A percentile compares a stretch with the other conserved stretches of the same genome.
Evolutionary conservation across 2,888 invertebrate genomes (phyloP).

Genomic region (Macrophya annulata): DNA sequence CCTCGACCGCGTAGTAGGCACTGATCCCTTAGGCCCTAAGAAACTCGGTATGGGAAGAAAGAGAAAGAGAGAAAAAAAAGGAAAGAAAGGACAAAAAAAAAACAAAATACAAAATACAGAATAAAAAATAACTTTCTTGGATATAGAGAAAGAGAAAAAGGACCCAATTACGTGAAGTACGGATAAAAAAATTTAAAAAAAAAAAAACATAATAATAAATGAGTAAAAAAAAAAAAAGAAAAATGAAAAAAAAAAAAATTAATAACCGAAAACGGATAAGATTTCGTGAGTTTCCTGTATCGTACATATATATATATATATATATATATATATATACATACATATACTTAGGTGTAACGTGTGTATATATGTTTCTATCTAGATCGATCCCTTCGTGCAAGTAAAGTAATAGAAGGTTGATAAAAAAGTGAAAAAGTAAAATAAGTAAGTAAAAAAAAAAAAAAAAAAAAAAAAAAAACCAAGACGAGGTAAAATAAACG

Average conservation of each 20-base stretch:
- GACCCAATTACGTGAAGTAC: conserved; percentile 9
- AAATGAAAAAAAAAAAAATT: neutral
- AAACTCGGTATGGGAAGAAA: neutral
- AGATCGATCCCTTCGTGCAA: conserved; percentile 19
- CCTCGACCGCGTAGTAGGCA: conserved; percentile 29
- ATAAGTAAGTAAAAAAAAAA: neutral
- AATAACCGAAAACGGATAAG: neutral
- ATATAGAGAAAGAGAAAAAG: neutral
- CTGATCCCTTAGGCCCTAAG: conserved; percentile 36
- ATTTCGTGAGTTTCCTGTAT: conserved; percentile 26
- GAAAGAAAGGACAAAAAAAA: neutral
- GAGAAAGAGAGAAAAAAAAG: neutral
- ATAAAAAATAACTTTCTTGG: neutral
- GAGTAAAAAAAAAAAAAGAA: neutral
- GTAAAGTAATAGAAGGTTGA: conserved; percentile 7
- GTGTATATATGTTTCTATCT: neutral
- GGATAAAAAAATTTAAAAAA: neutral
- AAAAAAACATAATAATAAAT: too few relatives aligned
- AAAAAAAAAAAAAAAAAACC: neutral
- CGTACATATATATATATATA: neutral
- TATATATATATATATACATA: too few relatives aligned
- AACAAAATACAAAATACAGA: neutral
- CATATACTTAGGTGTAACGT: neutral
- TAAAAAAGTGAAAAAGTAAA: neutral
- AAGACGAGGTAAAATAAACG: neutral